Base-by-base conservation (phyloP, 1,140 invertebrate genomes). In the Hormaphis cornu region DNA sequence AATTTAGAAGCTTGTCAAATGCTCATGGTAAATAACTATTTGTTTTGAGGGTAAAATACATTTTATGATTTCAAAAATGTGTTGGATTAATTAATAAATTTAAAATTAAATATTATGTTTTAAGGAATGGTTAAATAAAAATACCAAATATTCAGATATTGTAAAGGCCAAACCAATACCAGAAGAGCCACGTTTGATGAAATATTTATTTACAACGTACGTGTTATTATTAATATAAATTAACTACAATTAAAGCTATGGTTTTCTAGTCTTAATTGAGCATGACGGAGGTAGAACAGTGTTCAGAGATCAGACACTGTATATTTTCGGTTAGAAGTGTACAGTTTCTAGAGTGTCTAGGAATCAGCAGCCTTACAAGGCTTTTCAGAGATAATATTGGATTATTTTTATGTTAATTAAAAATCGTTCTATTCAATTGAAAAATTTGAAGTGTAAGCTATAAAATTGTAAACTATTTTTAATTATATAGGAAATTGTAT, bases 1-100 rank as follows among this genome's bases (percentile, higher is more conserved):
- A 84, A 88, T 70, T 87, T 84, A 75, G 86, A 86, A 78, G 89
- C 88, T 1, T 88, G 87, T 54, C 78, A 83, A 54, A 84, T 85
- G 69, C 78, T 91, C n/a, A 81, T 84, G 69, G 75, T 75, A 70
- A 69, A n/a, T 20, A 53, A 18, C 33, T 37, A 59, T 24, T 40
- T 69, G n/a, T 26, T 59, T 71, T 50, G 16, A 42, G 30, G 35
- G 28, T 70, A 37, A 26, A 18, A 46, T 70, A 28, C 40, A 52
- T 35, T 3, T 7, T 30, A 20, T 24, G n/a, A 3, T 46, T 42
- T 9, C 46, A 7, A 9, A 66, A 22, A 22, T 5, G 18, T 12
- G 33, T 44, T 22, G 12, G 22, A 40, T 58, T 16, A 22, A 40
- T 24, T 58, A 24, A n/a, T n/a, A n/a, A n/a, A n/a, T n/a, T n/a